Conservation (phyloP, 2,888 invertebrate genomes). For the Chymomyza procnemis region DNA sequence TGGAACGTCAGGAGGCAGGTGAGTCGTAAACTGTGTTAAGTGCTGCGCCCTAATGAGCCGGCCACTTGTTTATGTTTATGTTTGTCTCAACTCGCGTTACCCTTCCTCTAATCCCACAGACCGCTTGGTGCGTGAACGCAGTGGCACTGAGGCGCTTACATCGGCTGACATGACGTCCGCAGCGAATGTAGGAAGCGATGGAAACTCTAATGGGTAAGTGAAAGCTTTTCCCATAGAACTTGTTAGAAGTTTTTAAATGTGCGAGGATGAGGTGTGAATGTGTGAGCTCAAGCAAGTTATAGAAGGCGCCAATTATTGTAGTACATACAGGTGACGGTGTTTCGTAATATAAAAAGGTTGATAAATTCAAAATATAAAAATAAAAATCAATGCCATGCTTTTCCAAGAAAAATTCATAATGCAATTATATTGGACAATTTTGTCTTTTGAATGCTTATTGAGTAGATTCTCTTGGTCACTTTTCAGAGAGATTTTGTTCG, state of each 20-base stretch:
- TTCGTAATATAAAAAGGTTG: too few species aligned
- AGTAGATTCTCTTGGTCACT: too few species aligned
- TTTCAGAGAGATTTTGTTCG: too few species aligned
- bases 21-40: slow-evolving; percentile 24
- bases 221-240: slow-evolving; percentile 15
- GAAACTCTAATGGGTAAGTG: slow-evolving; percentile 71
- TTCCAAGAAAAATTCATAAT: too few species aligned
- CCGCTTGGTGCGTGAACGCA: slow-evolving; percentile 76
- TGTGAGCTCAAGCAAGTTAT: neutral
- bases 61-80: neutral
- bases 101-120: slow-evolving; percentile 48
- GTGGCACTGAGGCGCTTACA: slow-evolving; percentile 77
- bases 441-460: too few species aligned
- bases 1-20: slow-evolving; percentile 81
- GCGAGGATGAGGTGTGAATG: neutral
- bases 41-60: neutral
- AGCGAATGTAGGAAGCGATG: slow-evolving; percentile 61
- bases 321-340: too few species aligned
- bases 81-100: neutral
- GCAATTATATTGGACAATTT: too few species aligned
- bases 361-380: too few species aligned
- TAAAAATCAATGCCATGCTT: too few species aligned
- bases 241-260: neutral
- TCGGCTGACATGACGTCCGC: slow-evolving; percentile 76
- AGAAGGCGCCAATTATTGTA: neutral